Base-by-base conservation (phyloP, 2,888 invertebrate species). In the Drosophila histrio region DNA sequence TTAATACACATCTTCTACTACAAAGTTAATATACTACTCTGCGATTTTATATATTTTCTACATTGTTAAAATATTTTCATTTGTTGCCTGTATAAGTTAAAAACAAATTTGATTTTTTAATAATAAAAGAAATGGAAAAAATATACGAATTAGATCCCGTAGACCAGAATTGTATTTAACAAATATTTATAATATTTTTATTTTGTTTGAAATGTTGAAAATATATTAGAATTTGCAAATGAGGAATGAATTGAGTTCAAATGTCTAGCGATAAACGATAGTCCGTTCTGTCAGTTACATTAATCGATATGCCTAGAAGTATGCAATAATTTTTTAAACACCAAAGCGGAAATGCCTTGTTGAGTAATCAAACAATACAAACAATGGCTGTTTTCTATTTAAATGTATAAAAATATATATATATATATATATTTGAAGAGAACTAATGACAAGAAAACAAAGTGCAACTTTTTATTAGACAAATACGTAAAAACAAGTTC, bases 271-370 rank as follows among this genome's bases (percentile, higher is more conserved):
- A 15, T 26, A 46, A 46, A 11, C 8, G 47, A 49, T 47, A 13
- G 21, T n/a, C n/a, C 21, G 28, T 39, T 43, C 13, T 8, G 2
- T 9, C 22, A 0, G 19, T 38, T 11, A 24, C 17, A n/a, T 26
- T 26, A 39, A 15, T 39, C 11, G 8, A 21, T 8, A 9, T 26
- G 69, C 63, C 54, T 2, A 7, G 56, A 68, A 63, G 39, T 70
- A 68, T 58, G 54, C 64, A 44, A 52, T 8, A n/a, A 9, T 6
- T 30, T 28, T 22, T 41, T 6, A 1, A 7, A 22, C 7, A 7
- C 7, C 21, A 11, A 39, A 41, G 22, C 41, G 41, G 13, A 41
- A 41, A 41, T 41, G 22, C 41, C 1, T n/a, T 8, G 22, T 22
- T 8, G 13, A 13, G 13, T n/a, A 21, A n/a, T 21, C n/a, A 2